Percentiles rank a stretch among this genome's conserved stretches.
Conservation (phyloP, 2,888 invertebrate genomes). For the Lithophane socia region DNA sequence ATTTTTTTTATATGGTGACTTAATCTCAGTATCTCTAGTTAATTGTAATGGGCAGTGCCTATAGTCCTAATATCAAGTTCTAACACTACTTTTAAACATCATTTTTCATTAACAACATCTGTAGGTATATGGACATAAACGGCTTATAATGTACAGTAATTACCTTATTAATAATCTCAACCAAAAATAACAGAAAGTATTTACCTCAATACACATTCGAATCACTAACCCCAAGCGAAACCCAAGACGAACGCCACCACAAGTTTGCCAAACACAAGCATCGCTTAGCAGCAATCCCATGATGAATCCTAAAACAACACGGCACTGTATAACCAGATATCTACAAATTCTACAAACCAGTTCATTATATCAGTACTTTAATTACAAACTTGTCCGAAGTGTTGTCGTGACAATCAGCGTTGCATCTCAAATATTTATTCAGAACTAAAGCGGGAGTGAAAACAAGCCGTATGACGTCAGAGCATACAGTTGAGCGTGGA, state of each 20-base stretch:
- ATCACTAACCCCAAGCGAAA: background rate
- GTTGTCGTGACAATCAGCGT: conserved; percentile 65
- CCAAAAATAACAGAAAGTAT: background rate
- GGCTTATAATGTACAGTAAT: background rate
- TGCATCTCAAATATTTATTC: conserved; percentile 70
- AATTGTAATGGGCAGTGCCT: fast-evolving
- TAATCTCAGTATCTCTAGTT: background rate
- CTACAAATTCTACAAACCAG: conserved; percentile 46
- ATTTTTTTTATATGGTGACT: background rate
- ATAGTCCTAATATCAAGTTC: no score
- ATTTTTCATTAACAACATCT: background rate
- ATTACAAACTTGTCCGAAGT: conserved; percentile 68
- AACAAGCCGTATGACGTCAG: conserved; percentile 64
- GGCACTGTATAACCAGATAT: conserved; percentile 26
- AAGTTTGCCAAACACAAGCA: conserved; percentile 25
- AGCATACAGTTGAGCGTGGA: conserved; percentile 60
- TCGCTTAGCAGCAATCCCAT: conserved; percentile 36
- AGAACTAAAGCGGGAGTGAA: conserved; percentile 68
- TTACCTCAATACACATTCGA: conserved; percentile 1
- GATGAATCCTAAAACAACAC: conserved; percentile 48
- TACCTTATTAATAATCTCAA: background rate
- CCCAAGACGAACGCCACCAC: conserved; percentile 6
- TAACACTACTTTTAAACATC: background rate
- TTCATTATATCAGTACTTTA: conserved; percentile 66
- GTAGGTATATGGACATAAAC: background rate